A percentile compares a stretch with the other conserved stretches of the same genome.
phyloP scores from a whole-genome alignment of 92 coral and sea anemone genomes.

The Porites evermanni region DNA sequence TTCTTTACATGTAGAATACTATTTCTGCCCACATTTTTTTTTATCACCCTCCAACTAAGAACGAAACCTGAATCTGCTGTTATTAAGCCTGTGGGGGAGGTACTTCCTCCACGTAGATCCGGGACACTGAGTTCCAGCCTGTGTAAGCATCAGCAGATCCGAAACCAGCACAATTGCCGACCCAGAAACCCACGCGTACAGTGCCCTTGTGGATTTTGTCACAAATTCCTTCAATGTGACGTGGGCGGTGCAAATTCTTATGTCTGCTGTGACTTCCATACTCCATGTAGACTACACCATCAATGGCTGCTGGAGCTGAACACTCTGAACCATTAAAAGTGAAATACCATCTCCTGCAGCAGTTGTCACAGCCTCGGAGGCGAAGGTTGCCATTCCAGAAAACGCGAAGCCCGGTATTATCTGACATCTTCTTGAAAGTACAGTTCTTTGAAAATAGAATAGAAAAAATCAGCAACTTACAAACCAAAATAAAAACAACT shows the following conservation, averaged over 20 bases:
- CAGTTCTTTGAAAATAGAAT: neutral
- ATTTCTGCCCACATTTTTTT: no score
- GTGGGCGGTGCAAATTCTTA: neutral
- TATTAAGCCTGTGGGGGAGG: neutral
- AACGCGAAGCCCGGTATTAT: constrained; percentile 17
- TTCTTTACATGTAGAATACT: no score
- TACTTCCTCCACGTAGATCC: neutral
- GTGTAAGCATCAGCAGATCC: neutral
- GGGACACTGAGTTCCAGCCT: constrained; percentile 1
- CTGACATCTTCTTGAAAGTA: constrained; percentile 11
- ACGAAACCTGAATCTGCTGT: neutral
- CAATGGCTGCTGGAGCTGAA: constrained; percentile 33
- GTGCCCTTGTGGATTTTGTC: constrained; percentile 10
- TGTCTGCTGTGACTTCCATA: neutral
- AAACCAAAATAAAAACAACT: neutral
- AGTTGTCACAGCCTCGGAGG: constrained; percentile 23
- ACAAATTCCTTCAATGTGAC: neutral
- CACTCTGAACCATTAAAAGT: constrained; percentile 30
- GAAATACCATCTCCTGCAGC: constrained; percentile 50
- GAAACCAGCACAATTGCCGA: neutral
- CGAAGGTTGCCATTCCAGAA: constrained; percentile 44
- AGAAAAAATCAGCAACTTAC: neutral
- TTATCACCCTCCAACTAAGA: no score
- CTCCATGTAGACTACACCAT: constrained; percentile 13
- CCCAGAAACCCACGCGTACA: constrained; percentile 7